phyloP scores from a whole-genome alignment of 64 coral and sea anemone genomes.

The Montipora cactus region DNA sequence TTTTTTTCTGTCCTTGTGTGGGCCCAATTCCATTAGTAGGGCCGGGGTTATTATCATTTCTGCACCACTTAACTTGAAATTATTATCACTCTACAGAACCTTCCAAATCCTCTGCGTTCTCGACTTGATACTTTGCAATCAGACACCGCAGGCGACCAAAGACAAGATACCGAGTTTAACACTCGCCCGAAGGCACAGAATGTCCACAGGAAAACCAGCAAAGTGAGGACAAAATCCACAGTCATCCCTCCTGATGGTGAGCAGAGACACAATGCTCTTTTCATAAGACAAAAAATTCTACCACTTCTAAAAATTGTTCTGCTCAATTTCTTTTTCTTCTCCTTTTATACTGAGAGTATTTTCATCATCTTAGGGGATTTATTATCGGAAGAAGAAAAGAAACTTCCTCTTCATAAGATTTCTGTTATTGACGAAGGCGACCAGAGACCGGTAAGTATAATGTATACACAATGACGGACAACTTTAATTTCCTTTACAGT shows the following conservation, averaged over 20 bases:
- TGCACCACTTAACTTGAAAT: not conserved
- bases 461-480: no score
- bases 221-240: constrained; percentile 37
- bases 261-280: not conserved
- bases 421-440: constrained; percentile 91
- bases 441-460: constrained; percentile 66
- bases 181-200: not conserved
- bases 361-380: constrained; percentile 16
- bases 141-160: not conserved
- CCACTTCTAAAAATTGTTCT: not conserved
- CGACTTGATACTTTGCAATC: constrained; percentile 5
- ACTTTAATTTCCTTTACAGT: no score
- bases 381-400: constrained; percentile 72
- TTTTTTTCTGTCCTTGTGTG: no score
- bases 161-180: not conserved
- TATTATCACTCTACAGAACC: not conserved
- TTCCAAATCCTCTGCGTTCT: not conserved
- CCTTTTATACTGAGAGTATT: not conserved
- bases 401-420: constrained; percentile 80
- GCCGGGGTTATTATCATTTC: no score
- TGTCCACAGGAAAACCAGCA: constrained; percentile 3
- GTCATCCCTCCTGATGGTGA: constrained; percentile 10
- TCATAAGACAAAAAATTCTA: not conserved
- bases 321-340: not conserved
- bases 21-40: no score